Conservation (phyloP, 1,140 invertebrate genomes). For the Drosophila tsacasi region DNA sequence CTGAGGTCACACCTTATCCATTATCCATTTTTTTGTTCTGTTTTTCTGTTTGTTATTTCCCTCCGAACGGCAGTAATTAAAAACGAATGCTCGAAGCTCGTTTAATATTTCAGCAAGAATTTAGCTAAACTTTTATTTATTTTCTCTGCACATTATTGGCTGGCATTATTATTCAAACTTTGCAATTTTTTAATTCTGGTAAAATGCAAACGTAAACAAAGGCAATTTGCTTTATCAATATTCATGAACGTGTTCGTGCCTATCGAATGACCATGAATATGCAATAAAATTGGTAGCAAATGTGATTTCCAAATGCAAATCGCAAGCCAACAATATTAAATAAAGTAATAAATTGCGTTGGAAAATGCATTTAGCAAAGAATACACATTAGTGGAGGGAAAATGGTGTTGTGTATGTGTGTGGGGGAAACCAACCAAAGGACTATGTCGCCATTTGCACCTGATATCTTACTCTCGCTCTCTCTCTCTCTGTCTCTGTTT, state of each 20-base stretch:
- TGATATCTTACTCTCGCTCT: conserved; percentile 19
- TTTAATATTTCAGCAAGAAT: conserved; percentile 48
- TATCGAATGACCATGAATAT: conserved; percentile 68
- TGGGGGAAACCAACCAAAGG: conserved; percentile 19
- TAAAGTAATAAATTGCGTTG: conserved; percentile 23
- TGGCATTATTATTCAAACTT: conserved; percentile 31
- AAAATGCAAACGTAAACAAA: conserved; percentile 60
- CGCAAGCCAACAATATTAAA: conserved; percentile 7
- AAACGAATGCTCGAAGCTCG: conserved; percentile 53
- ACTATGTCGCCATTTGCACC: conserved; percentile 37
- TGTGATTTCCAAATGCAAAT: conserved; percentile 52
- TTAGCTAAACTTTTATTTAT: conserved; percentile 15
- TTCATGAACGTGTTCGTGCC: conserved; percentile 56
- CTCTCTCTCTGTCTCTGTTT: too few relatives aligned
- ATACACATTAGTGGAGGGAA: conserved; percentile 33
- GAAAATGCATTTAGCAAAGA: conserved; percentile 51
- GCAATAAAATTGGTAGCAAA: conserved; percentile 60
- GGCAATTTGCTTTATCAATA: conserved; percentile 77
- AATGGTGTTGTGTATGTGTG: not conserved
- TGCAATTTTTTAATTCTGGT: conserved; percentile 40
- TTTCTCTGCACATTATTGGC: conserved; percentile 20
- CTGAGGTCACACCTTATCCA: conserved; percentile 45
- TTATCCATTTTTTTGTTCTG: conserved; percentile 18
- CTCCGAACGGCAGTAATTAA: conserved; percentile 55
- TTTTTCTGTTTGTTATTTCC: conserved; percentile 8